These are phyloP conservation scores for Taurulus bubalis DNA, from an alignment of 2,113 vertebrate genomes.

Conservation along the genomic window DNA sequence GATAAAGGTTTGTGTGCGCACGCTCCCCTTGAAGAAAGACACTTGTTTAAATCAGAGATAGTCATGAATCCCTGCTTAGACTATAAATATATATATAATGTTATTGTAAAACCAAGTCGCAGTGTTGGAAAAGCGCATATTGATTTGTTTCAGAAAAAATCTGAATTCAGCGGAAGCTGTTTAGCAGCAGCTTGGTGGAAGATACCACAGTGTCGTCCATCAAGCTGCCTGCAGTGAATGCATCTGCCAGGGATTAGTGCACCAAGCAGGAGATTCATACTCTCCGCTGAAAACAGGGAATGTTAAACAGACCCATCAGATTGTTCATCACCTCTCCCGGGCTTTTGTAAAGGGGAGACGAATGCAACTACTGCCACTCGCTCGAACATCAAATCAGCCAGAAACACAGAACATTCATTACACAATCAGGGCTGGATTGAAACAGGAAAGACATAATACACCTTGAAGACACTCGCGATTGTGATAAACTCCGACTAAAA, in stretches of 20 bases:
- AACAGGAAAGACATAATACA: background rate
- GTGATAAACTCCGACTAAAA: too few relatives aligned
- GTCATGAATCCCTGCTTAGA: background rate
- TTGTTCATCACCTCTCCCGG: background rate
- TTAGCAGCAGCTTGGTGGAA: slow-evolving; percentile 26
- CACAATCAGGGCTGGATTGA: background rate
- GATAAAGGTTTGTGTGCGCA: background rate
- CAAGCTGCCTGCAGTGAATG: slow-evolving; percentile 15
- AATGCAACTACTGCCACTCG: background rate
- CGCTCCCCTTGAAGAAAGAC: background rate
- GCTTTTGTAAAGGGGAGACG: background rate
- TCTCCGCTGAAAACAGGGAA: background rate
- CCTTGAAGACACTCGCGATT: background rate
- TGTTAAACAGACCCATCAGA: background rate
- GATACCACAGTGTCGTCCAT: background rate
- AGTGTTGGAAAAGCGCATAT: background rate
- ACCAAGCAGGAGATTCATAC: slow-evolving; percentile 34
- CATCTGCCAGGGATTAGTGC: slow-evolving; percentile 31
- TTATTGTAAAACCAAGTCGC: background rate
- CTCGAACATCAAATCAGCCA: background rate
- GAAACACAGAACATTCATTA: background rate
- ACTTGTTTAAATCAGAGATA: too few relatives aligned
- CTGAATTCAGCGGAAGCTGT: slow-evolving; percentile 2
- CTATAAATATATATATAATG: background rate
- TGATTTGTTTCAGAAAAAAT: background rate